A percentile compares a stretch with the other conserved stretches of the same genome.
Conservation (phyloP, 2,113 vertebrate genomes). For the Galeopterus variegatus region DNA sequence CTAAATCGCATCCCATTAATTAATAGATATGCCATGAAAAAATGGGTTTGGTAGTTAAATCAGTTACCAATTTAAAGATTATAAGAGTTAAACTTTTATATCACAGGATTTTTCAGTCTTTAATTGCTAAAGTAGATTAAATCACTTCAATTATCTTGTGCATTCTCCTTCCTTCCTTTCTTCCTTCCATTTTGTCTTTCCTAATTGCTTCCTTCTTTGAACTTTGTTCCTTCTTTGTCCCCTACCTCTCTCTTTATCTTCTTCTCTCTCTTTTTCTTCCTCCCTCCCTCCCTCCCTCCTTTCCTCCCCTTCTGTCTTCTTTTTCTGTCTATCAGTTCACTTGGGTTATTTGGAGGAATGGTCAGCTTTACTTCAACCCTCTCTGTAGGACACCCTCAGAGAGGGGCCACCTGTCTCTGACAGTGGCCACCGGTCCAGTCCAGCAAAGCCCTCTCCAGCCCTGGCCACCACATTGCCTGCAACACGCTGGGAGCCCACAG, state of each 20-base stretch:
- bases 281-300: background rate
- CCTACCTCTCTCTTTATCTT: no score
- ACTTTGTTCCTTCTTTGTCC: background rate
- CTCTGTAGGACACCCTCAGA: background rate
- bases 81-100: background rate
- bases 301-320: background rate
- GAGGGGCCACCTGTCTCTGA: background rate
- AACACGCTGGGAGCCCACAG: no score
- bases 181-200: background rate
- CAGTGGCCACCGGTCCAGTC: no score
- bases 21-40: background rate
- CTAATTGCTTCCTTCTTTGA: background rate
- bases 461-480: rapidly evolving
- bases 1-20: background rate
- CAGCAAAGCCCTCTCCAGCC: background rate
- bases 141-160: background rate
- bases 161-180: background rate
- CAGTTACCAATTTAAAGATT: background rate
- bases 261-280: rapidly evolving
- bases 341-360: background rate
- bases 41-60: background rate
- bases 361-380: background rate
- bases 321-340: background rate
- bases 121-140: background rate
- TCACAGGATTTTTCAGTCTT: background rate